Evolutionary conservation across 2,797 vertebrate species (phyloP).

Genomic region (Tiaroga cobitis): DNA sequence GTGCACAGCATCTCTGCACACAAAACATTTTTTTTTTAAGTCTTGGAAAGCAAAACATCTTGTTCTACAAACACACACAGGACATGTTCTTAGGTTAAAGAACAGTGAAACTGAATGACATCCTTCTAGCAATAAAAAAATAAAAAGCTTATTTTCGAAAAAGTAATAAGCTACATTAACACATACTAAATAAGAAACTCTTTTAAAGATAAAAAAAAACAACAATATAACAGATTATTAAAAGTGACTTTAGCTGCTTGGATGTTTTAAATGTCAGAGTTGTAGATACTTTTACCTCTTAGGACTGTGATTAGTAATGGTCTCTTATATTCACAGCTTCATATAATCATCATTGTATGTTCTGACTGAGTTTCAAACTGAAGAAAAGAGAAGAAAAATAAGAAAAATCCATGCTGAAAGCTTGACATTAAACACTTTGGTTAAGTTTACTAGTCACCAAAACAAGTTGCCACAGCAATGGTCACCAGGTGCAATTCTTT

Average conservation of each 20-base stretch:
- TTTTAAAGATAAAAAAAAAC: not conserved
- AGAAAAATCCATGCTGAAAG: not conserved
- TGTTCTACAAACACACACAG: not conserved
- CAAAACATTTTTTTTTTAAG: not conserved
- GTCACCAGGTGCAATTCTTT: slow-evolving; percentile 50
- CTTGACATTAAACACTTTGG: not conserved
- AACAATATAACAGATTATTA: not conserved
- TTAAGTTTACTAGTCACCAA: slow-evolving; percentile 13
- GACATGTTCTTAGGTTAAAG: not conserved
- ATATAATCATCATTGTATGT: not conserved
- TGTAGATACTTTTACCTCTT: not conserved
- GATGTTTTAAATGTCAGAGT: not conserved
- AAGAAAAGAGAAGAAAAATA: not conserved
- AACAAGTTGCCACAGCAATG: slow-evolving; percentile 47
- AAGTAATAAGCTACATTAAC: not conserved
- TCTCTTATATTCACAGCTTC: not conserved
- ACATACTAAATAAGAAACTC: not conserved
- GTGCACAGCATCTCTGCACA: slow-evolving; percentile 59
- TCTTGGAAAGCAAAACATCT: not conserved
- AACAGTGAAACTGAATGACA: not conserved
- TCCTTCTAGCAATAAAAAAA: no score
- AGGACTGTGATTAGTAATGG: not conserved
- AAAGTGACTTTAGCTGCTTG: not conserved
- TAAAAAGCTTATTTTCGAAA: not conserved
- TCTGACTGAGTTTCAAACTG: not conserved